These are phyloP conservation scores for Meganola albula DNA, from an alignment of 2,888 invertebrate species.

Conservation along the genomic window DNA sequence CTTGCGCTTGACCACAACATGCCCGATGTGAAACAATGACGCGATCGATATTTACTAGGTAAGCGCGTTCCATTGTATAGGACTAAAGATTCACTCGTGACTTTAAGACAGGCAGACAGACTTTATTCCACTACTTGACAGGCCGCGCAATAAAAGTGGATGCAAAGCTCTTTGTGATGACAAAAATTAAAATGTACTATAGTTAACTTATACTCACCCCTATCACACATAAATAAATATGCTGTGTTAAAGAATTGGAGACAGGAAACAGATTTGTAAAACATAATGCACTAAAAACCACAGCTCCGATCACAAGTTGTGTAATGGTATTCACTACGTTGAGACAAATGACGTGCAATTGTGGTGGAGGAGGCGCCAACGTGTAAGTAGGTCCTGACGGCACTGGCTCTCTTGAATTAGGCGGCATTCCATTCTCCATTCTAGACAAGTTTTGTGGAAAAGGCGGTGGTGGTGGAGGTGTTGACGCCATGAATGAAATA, in stretches of 20 bases:
- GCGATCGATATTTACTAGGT: too few relatives aligned
- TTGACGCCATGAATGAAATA: too few relatives aligned
- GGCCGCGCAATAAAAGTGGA: too few relatives aligned
- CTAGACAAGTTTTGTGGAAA: slow-evolving; percentile 10
- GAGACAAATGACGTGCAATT: slow-evolving; percentile 19
- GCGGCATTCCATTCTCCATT: slow-evolving; percentile 17
- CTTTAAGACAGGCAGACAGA: too few relatives aligned
- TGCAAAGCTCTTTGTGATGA: too few relatives aligned
- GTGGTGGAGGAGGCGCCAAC: background rate
- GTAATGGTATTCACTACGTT: slow-evolving; percentile 35
- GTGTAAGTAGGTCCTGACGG: background rate
- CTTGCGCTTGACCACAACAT: too few relatives aligned
- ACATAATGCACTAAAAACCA: slow-evolving; percentile 31
- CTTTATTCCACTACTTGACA: too few relatives aligned
- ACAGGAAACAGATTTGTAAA: slow-evolving; percentile 14
- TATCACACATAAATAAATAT: slow-evolving; percentile 44
- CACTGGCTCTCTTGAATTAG: background rate
- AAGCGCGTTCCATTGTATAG: too few relatives aligned
- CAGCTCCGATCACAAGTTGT: slow-evolving; percentile 36
- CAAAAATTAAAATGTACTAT: too few relatives aligned
- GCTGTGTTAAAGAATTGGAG: slow-evolving; percentile 22
- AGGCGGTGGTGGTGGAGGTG: slow-evolving; percentile 20
- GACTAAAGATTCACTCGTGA: too few relatives aligned
- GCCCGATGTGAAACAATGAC: too few relatives aligned
- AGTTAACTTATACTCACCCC: slow-evolving; percentile 56